A percentile compares a stretch with the other conserved stretches of the same genome.
These are phyloP conservation scores for Acanthosepion pharaonis DNA, from an alignment of 2,888 invertebrate species.

Conservation along the genomic window DNA sequence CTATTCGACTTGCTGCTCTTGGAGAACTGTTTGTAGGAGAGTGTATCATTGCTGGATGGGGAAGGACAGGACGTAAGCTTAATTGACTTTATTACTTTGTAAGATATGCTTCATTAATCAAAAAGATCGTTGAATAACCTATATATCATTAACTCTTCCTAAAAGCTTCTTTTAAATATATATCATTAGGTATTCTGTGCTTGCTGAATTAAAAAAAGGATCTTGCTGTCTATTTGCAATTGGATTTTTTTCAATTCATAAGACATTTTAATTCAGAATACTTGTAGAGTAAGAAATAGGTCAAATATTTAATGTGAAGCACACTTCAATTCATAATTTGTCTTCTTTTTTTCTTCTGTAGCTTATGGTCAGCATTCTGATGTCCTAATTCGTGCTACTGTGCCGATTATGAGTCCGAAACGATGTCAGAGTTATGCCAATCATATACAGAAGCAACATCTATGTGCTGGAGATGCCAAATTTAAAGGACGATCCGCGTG, in stretches of 20 bases:
- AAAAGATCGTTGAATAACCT: background rate
- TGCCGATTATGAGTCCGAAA: background rate
- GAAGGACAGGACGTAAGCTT: background rate
- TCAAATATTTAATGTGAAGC: no score
- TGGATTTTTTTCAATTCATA: no score
- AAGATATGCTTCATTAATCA: background rate
- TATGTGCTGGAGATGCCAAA: background rate
- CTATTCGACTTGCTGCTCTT: background rate
- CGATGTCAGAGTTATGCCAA: background rate
- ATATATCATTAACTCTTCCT: background rate
- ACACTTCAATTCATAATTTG: background rate
- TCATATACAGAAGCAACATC: background rate
- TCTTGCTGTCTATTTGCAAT: no score
- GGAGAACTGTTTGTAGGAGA: background rate
- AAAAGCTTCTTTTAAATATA: background rate
- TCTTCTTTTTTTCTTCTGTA: background rate
- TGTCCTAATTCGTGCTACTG: background rate
- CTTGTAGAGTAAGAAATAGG: no score
- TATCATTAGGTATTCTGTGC: no score
- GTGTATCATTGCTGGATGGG: slow-evolving; percentile 1
- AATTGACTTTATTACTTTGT: background rate
- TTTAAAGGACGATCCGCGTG: background rate
- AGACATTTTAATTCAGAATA: no score
- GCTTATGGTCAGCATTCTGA: background rate
- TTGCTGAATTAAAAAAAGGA: no score